Evolutionary conservation across 2,113 vertebrate species (phyloP).

Genomic region (Rhombomys opimus): DNA sequence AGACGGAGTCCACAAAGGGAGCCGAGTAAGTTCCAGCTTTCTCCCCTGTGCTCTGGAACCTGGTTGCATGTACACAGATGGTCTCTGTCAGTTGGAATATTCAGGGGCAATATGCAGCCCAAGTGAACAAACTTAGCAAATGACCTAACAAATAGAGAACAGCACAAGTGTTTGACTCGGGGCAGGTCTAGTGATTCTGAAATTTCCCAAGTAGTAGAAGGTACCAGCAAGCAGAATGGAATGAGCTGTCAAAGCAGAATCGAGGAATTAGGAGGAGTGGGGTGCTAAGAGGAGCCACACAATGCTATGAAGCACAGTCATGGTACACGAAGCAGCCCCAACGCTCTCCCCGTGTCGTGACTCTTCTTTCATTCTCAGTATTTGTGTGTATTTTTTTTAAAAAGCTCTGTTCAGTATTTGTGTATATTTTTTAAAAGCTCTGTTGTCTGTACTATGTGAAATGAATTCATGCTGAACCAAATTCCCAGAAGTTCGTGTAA

Average conservation of each 20-base stretch:
- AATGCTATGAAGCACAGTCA: not conserved
- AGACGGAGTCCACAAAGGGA: constrained; percentile 23
- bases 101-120: constrained; percentile 29
- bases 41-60: constrained; percentile 64
- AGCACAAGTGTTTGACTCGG: not conserved
- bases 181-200: constrained; percentile 2
- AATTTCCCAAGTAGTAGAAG: not conserved
- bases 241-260: not conserved
- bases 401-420: constrained; percentile 41
- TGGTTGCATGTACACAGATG: constrained; percentile 61
- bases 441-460: constrained; percentile 41
- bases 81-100: constrained; percentile 68
- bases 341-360: not conserved
- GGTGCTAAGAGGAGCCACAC: not conserved
- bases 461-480: constrained; percentile 71
- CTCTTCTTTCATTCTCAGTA: constrained; percentile 51
- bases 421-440: constrained; percentile 64
- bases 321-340: not conserved
- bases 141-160: constrained; percentile 59
- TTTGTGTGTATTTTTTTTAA: constrained; percentile 65
- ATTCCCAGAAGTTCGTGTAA: constrained; percentile 72
- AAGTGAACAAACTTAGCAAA: constrained; percentile 66
- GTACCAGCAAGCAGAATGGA: not conserved
- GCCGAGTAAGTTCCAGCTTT: not conserved
- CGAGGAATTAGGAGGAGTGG: not conserved